Base-by-base conservation (phyloP, 2,797 vertebrate species). In the Arvicola amphibius region DNA sequence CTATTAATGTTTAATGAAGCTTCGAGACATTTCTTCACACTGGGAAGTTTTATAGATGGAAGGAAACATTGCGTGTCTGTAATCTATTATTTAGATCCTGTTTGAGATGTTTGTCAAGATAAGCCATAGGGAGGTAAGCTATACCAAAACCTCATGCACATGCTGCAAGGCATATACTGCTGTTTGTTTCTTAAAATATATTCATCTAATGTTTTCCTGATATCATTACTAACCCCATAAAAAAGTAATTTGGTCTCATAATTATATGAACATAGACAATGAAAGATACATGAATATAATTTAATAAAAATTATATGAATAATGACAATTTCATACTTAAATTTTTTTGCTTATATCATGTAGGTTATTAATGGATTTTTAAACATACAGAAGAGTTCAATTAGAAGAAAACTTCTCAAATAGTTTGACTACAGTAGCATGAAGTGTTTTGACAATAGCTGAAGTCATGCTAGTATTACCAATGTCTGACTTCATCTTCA, bases 51-150 rank as follows among this genome's bases (percentile, higher is more conserved):
- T 85, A 85, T 53, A 97, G 92, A 96, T 92, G 80, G 93, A 93
- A 94, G 34, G 79, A 95, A 92, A 59, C 29, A 46, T 53, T 87
- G 76, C 34, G 25, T 90, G 53, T 65, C 85, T 97, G 63, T 97
- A 87, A 94, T 96, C 95, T 98, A 97, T 97, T 96, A 97, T 97
- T 97, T 92, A 96, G 88, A 89, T 85, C 65, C 34, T 94, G 87
- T 94, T 93, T 95, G 84, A 97, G 90, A 91, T 94, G 91, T 96
- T 92, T 96, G 89, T 95, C 74, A 92, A 92, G 81, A 92, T 89
- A 95, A 97, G 76, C 76, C 86, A 96, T 77, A 90, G 80, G 92
- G 80, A 96, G 16, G 34, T 16, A 7, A 92, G 76, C 73, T 77
- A 88, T 37, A 89, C n/a, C 65, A 81, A 96, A 96, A 95, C 25